Percentiles rank a stretch among this genome's conserved stretches.
Conservation (phyloP, 1,140 invertebrate genomes). For the Cydia amplana region DNA sequence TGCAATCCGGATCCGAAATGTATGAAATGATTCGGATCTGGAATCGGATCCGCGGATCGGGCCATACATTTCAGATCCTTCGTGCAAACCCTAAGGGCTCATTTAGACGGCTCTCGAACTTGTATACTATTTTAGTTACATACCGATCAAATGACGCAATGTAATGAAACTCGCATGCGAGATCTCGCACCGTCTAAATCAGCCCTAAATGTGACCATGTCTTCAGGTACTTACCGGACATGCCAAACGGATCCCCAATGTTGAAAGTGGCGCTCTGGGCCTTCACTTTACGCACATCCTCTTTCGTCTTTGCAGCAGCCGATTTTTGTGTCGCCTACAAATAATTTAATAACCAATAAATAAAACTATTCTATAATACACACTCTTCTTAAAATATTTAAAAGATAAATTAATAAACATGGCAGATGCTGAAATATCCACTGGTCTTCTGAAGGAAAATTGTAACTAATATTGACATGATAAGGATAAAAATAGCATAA, state of each 20-base stretch:
- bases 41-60: too few species aligned
- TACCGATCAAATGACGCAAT: too few species aligned
- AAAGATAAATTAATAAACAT: neutral
- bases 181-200: too few species aligned
- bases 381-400: conserved; percentile 15
- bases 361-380: too few species aligned
- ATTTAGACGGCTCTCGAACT: too few species aligned
- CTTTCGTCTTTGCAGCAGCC: conserved; percentile 91
- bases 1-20: too few species aligned
- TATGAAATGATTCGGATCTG: too few species aligned
- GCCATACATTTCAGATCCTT: too few species aligned
- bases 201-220: too few species aligned
- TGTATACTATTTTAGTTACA: too few species aligned
- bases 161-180: too few species aligned
- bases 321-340: conserved; percentile 84
- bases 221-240: conserved; percentile 50
- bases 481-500: neutral
- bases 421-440: neutral
- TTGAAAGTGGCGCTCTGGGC: conserved; percentile 74
- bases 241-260: conserved; percentile 74
- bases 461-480: neutral
- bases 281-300: conserved; percentile 86
- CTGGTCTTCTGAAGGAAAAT: neutral
- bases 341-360: conserved; percentile 12
- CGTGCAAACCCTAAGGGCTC: too few species aligned